Conservation (phyloP, 2,888 invertebrate species). For the Mactromeris polynyma region DNA sequence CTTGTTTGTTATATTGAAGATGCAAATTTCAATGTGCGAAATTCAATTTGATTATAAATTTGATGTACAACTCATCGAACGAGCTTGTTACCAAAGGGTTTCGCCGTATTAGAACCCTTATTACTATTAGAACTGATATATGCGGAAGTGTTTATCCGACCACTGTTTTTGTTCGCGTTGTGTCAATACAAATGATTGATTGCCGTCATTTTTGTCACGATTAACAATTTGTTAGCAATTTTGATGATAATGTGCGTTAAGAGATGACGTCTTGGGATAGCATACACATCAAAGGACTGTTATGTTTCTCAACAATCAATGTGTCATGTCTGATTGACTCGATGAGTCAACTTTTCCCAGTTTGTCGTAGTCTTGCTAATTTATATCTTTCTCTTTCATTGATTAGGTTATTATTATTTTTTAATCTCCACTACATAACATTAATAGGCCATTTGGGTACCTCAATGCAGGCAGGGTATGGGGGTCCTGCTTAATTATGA, state of each 20-base stretch:
- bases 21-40: neutral
- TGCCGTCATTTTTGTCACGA: neutral
- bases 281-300: neutral
- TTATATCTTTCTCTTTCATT: no score
- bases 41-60: neutral
- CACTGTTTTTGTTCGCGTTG: neutral
- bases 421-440: no score
- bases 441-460: no score
- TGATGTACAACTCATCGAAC: neutral
- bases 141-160: constrained; percentile 37
- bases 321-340: neutral
- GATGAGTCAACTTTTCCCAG: neutral
- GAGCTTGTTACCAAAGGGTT: neutral
- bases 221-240: neutral
- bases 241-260: neutral
- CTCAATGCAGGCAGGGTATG: no score
- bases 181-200: neutral
- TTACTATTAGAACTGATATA: constrained; percentile 16
- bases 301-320: neutral
- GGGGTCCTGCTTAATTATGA: no score
- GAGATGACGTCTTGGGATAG: neutral
- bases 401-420: no score
- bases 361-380: no score
- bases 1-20: neutral
- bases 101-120: neutral